Evolutionary conservation across 2,888 invertebrate species (phyloP).

Genomic region (Ichneumoninae sp.): DNA sequence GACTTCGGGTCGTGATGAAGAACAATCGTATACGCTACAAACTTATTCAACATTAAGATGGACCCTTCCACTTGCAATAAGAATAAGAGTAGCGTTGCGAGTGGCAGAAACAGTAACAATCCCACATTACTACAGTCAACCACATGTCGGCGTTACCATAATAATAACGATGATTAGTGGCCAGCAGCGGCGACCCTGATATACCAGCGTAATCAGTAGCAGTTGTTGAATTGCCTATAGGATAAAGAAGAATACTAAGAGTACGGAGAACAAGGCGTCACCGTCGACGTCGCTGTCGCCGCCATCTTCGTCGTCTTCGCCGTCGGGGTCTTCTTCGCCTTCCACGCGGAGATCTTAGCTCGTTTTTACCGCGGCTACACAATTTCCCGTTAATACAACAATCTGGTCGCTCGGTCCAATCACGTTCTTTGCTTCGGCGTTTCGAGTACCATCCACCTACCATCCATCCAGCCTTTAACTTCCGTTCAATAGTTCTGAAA

Average conservation of each 20-base stretch:
- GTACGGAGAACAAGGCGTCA: not conserved
- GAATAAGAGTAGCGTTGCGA: slow-evolving; percentile 34
- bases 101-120: slow-evolving; percentile 42
- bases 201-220: slow-evolving; percentile 9
- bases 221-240: slow-evolving; percentile 14
- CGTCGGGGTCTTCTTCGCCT: slow-evolving; percentile 53
- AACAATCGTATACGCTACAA: slow-evolving; percentile 38
- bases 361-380: slow-evolving; percentile 14
- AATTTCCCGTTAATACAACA: not conserved
- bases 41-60: slow-evolving; percentile 55
- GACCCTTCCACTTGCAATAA: slow-evolving; percentile 57
- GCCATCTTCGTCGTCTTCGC: slow-evolving; percentile 44
- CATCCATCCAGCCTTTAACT: not conserved
- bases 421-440: not conserved
- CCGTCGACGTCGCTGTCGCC: slow-evolving; percentile 36
- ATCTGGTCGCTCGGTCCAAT: slow-evolving; percentile 21
- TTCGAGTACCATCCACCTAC: not conserved
- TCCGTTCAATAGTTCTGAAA: slow-evolving; percentile 24
- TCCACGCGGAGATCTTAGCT: slow-evolving; percentile 48
- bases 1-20: slow-evolving; percentile 44
- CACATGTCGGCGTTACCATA: slow-evolving; percentile 39
- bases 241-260: slow-evolving; percentile 8
- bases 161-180: slow-evolving; percentile 40
- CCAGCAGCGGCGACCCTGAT: slow-evolving; percentile 20
- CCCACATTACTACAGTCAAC: slow-evolving; percentile 48